Percentiles rank a stretch among this genome's conserved stretches.
Evolutionary conservation across 2,797 vertebrate genomes (phyloP).

Genomic region (Pelodytes ibericus): DNA sequence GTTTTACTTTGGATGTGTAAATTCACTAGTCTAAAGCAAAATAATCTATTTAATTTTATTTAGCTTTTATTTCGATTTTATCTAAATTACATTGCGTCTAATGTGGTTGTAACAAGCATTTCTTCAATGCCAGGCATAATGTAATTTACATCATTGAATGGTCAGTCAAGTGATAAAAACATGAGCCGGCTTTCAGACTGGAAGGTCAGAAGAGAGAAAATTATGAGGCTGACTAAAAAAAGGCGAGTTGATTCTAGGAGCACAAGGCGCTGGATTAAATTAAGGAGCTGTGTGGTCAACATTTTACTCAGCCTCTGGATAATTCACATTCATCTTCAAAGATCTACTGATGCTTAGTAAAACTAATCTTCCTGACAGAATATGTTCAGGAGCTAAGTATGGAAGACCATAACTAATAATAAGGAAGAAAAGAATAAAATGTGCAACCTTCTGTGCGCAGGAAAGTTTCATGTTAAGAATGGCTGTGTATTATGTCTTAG

Average conservation of each 20-base stretch:
- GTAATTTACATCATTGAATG: too few species aligned
- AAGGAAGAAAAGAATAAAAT: background rate
- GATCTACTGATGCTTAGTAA: slow-evolving; percentile 48
- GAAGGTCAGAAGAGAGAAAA: slow-evolving; percentile 25
- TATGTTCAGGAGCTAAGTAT: slow-evolving; percentile 49
- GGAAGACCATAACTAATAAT: slow-evolving; percentile 44
- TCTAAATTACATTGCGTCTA: too few species aligned
- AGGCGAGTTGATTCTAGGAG: slow-evolving; percentile 9
- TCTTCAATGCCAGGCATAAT: too few species aligned
- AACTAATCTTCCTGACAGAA: slow-evolving; percentile 49
- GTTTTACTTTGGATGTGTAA: too few species aligned
- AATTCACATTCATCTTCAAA: slow-evolving; percentile 58
- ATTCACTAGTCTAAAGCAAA: too few species aligned
- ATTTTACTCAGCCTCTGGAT: slow-evolving; percentile 54
- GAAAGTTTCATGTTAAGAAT: background rate
- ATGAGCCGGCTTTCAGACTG: too few species aligned
- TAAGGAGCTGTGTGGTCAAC: slow-evolving; percentile 1
- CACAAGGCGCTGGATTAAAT: slow-evolving; percentile 6
- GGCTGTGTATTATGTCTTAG: slow-evolving; percentile 2
- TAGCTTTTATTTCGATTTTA: too few species aligned
- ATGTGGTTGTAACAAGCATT: too few species aligned
- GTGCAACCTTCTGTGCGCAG: slow-evolving; percentile 1
- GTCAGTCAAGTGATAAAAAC: too few species aligned
- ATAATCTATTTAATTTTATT: too few species aligned
- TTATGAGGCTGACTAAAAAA: background rate